Percentiles rank a stretch among this genome's conserved stretches.
Conservation (phyloP, 1,140 invertebrate genomes). For the Condylostylus longicornis region DNA sequence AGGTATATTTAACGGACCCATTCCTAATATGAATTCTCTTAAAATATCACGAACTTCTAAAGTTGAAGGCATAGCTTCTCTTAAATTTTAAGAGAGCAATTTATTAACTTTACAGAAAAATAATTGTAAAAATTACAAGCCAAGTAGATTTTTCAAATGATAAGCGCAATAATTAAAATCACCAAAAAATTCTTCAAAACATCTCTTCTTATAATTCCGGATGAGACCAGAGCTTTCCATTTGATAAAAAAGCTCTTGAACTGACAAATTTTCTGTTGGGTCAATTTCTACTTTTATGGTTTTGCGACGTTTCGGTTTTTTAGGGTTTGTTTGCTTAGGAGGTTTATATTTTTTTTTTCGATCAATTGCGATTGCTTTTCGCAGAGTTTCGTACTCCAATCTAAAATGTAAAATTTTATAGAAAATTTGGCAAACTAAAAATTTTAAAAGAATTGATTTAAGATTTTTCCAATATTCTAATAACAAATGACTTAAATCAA, state of each 20-base stretch:
- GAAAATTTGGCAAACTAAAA: background rate
- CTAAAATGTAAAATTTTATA: slow-evolving; percentile 13
- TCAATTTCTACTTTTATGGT: slow-evolving; percentile 53
- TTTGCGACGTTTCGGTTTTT: slow-evolving; percentile 35
- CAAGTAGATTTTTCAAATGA: slow-evolving; percentile 27
- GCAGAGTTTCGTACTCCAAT: slow-evolving; percentile 37
- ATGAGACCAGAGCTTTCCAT: slow-evolving; percentile 60
- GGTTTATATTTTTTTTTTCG: slow-evolving; percentile 23
- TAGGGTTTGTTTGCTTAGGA: slow-evolving; percentile 20
- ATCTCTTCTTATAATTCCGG: slow-evolving; percentile 42
- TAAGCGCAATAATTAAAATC: slow-evolving; percentile 52
- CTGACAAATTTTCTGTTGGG: slow-evolving; percentile 56
- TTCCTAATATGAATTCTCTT: slow-evolving; percentile 28
- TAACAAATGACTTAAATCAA: background rate
- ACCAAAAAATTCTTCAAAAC: slow-evolving; percentile 50
- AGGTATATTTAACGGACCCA: slow-evolving; percentile 47
- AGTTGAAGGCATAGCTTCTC: slow-evolving; percentile 38
- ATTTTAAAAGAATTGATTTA: background rate
- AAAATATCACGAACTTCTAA: slow-evolving; percentile 45
- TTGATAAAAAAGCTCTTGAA: slow-evolving; percentile 65
- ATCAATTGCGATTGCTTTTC: slow-evolving; percentile 36
- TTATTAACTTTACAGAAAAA: slow-evolving; percentile 1
- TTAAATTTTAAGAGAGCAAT: slow-evolving; percentile 17
- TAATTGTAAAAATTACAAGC: background rate
- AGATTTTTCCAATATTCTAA: background rate